A percentile compares a stretch with the other conserved stretches of the same genome.
Evolutionary conservation across 2,113 vertebrate species (phyloP).

Genomic region (Brachyhypopomus gauderio): DNA sequence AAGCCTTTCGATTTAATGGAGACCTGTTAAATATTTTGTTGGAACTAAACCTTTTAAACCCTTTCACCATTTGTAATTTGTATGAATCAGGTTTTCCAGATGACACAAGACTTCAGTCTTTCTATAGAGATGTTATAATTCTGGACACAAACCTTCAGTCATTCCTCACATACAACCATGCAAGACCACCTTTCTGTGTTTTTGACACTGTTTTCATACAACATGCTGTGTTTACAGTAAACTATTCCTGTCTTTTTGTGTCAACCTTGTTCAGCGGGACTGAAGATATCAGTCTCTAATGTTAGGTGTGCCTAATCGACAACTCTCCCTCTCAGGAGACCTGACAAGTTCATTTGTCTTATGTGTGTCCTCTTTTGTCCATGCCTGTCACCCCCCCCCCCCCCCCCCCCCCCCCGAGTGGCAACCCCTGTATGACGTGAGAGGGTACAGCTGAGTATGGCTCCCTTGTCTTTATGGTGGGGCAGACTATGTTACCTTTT

Average conservation of each 20-base stretch:
- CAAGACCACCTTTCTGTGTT: constrained; percentile 4
- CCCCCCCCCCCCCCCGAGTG: constrained; percentile 36
- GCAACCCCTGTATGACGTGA: not conserved
- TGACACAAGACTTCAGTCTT: not conserved
- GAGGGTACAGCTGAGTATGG: not conserved
- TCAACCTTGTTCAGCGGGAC: constrained; percentile 23
- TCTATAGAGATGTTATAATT: not conserved
- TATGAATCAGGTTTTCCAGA: no score
- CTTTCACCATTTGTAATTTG: no score
- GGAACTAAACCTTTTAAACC: no score
- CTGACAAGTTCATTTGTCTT: constrained; percentile 51
- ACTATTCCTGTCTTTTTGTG: constrained; percentile 39
- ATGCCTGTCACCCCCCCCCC: constrained; percentile 30
- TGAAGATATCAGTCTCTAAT: constrained; percentile 40
- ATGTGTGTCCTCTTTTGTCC: constrained; percentile 48
- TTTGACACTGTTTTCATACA: constrained; percentile 38
- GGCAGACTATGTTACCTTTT: not conserved
- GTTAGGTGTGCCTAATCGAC: constrained; percentile 17
- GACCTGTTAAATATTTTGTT: no score
- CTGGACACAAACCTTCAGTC: not conserved
- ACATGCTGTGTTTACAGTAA: constrained; percentile 40
- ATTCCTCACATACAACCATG: not conserved
- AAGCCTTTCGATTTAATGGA: no score
- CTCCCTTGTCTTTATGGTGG: not conserved
- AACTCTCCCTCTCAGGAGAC: constrained; percentile 32